Percentiles rank a stretch among this genome's conserved stretches.
phyloP scores from a whole-genome alignment of 2,888 invertebrate genomes.

The Eupithecia subumbrata region DNA sequence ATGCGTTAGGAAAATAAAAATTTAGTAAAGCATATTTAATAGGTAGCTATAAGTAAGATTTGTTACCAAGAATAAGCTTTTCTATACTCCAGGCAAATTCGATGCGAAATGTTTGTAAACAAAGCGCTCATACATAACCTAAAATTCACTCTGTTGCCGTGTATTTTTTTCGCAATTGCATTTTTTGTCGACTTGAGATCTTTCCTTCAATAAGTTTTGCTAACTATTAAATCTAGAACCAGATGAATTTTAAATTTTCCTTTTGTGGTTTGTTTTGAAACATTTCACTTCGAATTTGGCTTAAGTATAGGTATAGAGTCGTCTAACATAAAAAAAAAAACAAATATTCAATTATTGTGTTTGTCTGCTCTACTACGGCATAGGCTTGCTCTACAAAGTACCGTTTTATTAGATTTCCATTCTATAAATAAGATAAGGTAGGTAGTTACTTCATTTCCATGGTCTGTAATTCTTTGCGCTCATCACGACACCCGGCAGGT shows the following conservation, averaged over 20 bases:
- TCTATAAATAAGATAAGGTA: not conserved
- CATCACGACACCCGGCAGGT: constrained; percentile 43
- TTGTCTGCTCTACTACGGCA: not conserved
- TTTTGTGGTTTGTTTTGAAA: not conserved
- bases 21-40: not conserved
- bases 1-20: not conserved
- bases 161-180: not conserved
- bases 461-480: constrained; percentile 15
- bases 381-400: not conserved
- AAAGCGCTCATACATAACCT: not conserved
- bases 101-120: not conserved
- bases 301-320: not conserved
- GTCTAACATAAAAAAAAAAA: not conserved
- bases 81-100: not conserved
- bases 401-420: not conserved
- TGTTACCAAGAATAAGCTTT: not conserved
- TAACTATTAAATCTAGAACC: not conserved
- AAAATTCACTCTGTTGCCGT: not conserved
- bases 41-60: not conserved
- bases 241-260: not conserved
- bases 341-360: not conserved
- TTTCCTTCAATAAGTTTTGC: not conserved
- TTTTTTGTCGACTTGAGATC: not conserved
- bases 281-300: not conserved
- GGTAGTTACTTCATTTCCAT: constrained; percentile 10